Evolutionary conservation across 2,797 vertebrate species (phyloP).

Genomic region (Amblyraja radiata): DNA sequence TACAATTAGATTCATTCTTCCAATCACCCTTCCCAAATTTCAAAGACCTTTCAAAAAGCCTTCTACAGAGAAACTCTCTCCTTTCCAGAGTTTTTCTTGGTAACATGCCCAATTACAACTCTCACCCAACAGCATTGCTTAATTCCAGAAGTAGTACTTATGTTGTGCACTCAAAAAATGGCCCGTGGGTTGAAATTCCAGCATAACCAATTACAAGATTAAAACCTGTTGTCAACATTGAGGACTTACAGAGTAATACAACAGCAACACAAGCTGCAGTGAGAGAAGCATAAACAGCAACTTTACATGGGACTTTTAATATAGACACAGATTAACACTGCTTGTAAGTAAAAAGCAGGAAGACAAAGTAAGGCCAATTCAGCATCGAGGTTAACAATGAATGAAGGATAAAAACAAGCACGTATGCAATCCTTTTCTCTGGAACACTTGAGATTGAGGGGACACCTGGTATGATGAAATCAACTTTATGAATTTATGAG

Average conservation of each 20-base stretch:
- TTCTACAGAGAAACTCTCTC: neutral
- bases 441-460: too few relatives aligned
- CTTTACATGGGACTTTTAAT: neutral
- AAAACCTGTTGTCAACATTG: neutral
- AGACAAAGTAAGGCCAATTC: too few relatives aligned
- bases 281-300: neutral
- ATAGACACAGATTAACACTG: neutral
- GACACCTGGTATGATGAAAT: too few relatives aligned
- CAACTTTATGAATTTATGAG: too few relatives aligned
- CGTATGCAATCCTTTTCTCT: too few relatives aligned
- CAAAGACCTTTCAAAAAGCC: neutral
- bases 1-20: neutral
- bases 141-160: neutral
- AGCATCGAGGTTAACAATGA: too few relatives aligned
- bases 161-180: neutral
- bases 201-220: neutral
- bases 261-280: neutral
- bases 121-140: neutral
- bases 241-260: neutral
- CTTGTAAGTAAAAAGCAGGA: too few relatives aligned
- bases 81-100: neutral
- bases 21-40: neutral
- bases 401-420: too few relatives aligned
- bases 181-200: neutral
- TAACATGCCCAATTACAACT: neutral